phyloP scores from a whole-genome alignment of 2,888 invertebrate genomes.

The Leucoma salicis region DNA sequence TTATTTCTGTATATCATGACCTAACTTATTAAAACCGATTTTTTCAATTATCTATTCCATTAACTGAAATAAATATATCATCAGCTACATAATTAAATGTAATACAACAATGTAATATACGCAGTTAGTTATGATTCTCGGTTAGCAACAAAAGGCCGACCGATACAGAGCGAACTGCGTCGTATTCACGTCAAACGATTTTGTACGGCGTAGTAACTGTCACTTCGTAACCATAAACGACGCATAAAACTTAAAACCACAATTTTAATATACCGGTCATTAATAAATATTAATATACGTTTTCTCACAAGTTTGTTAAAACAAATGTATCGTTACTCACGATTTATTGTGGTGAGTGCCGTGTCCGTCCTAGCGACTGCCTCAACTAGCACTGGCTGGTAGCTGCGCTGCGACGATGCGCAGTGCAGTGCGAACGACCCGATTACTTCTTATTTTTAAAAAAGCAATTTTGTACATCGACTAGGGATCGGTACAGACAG shows the following conservation, averaged over 20 bases:
- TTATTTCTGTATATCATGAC: slow-evolving; percentile 25
- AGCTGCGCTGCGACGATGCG: slow-evolving; percentile 42
- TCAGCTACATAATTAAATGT: slow-evolving; percentile 38
- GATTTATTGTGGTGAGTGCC: slow-evolving; percentile 41
- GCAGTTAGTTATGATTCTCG: slow-evolving; percentile 60
- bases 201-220: slow-evolving; percentile 69
- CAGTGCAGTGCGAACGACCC: slow-evolving; percentile 56
- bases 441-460: slow-evolving; percentile 52
- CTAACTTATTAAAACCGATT: slow-evolving; percentile 19
- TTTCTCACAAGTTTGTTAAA: slow-evolving; percentile 49
- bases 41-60: slow-evolving; percentile 16
- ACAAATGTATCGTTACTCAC: slow-evolving; percentile 50
- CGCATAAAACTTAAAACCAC: slow-evolving; percentile 11
- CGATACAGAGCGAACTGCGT: slow-evolving; percentile 65
- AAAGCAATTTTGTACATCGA: slow-evolving; percentile 46
- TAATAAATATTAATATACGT: slow-evolving; percentile 17
- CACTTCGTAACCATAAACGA: slow-evolving; percentile 55
- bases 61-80: slow-evolving; percentile 3
- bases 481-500: slow-evolving; percentile 37
- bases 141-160: slow-evolving; percentile 74
- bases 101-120: slow-evolving; percentile 44
- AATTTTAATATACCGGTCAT: slow-evolving; percentile 25
- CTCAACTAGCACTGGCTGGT: slow-evolving; percentile 66
- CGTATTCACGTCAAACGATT: slow-evolving; percentile 52
- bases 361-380: slow-evolving; percentile 57